Conservation (phyloP, 2,888 invertebrate genomes). For the Seira ritae region DNA sequence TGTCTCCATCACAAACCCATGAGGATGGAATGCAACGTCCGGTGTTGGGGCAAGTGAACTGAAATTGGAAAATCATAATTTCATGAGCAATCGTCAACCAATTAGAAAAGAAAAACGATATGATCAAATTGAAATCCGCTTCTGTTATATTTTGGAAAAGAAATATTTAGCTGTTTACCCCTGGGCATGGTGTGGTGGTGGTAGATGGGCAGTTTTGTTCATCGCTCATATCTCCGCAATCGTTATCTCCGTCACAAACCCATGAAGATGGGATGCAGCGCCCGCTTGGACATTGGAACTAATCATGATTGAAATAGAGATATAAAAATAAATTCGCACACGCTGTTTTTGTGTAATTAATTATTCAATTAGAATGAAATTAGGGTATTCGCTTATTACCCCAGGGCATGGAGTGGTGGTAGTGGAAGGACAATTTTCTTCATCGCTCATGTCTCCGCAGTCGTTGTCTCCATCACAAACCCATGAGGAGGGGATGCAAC, state of each 20-base stretch:
- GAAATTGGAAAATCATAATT: too few relatives aligned
- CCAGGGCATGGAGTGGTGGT: slow-evolving; percentile 28
- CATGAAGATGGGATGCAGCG: slow-evolving; percentile 20
- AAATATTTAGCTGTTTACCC: slow-evolving; percentile 9
- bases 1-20: slow-evolving; percentile 37
- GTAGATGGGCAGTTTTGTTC: background rate
- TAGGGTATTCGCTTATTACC: too few relatives aligned
- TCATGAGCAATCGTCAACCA: too few relatives aligned
- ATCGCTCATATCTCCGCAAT: slow-evolving; percentile 20
- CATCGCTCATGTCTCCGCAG: slow-evolving; percentile 20
- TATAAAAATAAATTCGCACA: too few relatives aligned
- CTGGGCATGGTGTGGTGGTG: slow-evolving; percentile 24
- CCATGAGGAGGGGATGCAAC: background rate
- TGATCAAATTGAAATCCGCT: too few relatives aligned
- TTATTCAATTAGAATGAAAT: too few relatives aligned
- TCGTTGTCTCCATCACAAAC: slow-evolving; percentile 34
- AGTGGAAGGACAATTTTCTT: background rate
- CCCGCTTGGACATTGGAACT: slow-evolving; percentile 19
- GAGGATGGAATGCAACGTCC: background rate
- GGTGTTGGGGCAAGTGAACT: slow-evolving; percentile 7
- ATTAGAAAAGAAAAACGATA: too few relatives aligned
- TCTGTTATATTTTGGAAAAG: too few relatives aligned
- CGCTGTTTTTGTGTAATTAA: too few relatives aligned
- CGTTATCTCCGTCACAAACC: slow-evolving; percentile 35
- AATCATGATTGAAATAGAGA: too few relatives aligned